Evolutionary conservation across 2,113 vertebrate species (phyloP).

Genomic region (Apeltes quadracus): DNA sequence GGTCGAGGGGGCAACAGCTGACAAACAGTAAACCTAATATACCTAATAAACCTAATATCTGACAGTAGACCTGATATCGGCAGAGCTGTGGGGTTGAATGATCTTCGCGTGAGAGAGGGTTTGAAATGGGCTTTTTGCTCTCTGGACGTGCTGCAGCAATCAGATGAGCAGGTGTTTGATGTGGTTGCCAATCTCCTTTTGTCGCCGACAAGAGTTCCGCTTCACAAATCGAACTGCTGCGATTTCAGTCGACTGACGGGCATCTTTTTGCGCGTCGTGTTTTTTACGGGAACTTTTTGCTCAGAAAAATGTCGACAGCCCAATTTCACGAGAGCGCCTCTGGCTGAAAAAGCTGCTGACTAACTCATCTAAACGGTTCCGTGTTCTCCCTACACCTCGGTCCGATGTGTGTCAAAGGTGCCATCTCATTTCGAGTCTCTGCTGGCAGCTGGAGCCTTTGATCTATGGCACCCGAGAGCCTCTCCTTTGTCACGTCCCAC

Average conservation of each 20-base stretch:
- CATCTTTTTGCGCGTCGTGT: slow-evolving; percentile 16
- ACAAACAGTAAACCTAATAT: no score
- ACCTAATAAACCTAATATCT: no score
- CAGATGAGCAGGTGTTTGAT: slow-evolving; percentile 6
- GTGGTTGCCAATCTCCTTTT: neutral
- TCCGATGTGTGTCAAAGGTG: slow-evolving; percentile 47
- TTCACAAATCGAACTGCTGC: neutral
- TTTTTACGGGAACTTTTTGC: slow-evolving; percentile 36
- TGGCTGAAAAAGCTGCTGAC: slow-evolving; percentile 69
- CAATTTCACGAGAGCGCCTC: slow-evolving; percentile 54
- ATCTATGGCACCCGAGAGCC: slow-evolving; percentile 56
- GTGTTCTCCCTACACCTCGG: slow-evolving; percentile 40
- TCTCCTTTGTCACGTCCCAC: slow-evolving; percentile 36
- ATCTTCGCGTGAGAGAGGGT: neutral
- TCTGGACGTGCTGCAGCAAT: slow-evolving; percentile 1
- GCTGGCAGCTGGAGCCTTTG: slow-evolving; percentile 63
- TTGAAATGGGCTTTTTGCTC: slow-evolving; percentile 1
- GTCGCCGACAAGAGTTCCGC: neutral
- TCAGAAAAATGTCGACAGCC: slow-evolving; percentile 47
- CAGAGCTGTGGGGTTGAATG: no score
- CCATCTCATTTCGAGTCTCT: slow-evolving; percentile 57
- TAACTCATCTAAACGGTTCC: slow-evolving; percentile 56
- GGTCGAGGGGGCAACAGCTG: no score
- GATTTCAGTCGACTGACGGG: slow-evolving; percentile 1
- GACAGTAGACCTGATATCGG: no score